Evolutionary conservation across 2,888 invertebrate genomes (phyloP), one percentile per base, ranked within the genome.

Genomic region (Dryomyza anilis): DNA sequence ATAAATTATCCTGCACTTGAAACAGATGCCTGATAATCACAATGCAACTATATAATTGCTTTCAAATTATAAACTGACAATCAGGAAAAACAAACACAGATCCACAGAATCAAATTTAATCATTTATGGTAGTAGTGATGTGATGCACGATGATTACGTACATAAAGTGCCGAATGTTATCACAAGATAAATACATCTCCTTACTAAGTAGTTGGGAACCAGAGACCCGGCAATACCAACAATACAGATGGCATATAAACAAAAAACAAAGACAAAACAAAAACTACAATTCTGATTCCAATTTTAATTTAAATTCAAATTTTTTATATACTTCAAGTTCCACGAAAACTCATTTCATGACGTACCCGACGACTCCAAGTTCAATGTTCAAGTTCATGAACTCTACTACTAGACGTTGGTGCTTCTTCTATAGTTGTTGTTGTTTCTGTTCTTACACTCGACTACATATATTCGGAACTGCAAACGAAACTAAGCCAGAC

Each of bases 321-420:
- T n/a, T n/a, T n/a, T n/a, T n/a, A n/a, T 48, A 48, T 4, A 36
- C 7, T 14, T 39, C 1, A 7, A 48, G 50, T 50, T 50, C 27
- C 23, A 50, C 21, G 50, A 50, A 50, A 50, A 50, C 50, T 25
- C 39, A 39, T 39, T 39, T 39, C 36, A 36, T 7, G 55, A 55
- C 21, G 14, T 21, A 27, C 33, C 36, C 30, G 53, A 33, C 33
- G 56, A 61, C 50, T 53, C 21, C 43, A 63, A 66, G 66, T 66
- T 66, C 66, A 66, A 59, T 21, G 59, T 59, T 46, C 66, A 66
- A 66, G 63, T 66, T 66, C 66, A 66, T 63, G 66, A 66, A 63
- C 66, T 56, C 50, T 16, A 43, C 16, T n/a, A 16, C 43, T 16
- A 1, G 12, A 50, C 27, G 29, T 27, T 52, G 36, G 19, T 33